Percentiles rank a stretch among this genome's conserved stretches.
These are phyloP conservation scores for Netelia inedita DNA, from an alignment of 2,888 invertebrate genomes.

Conservation along the genomic window DNA sequence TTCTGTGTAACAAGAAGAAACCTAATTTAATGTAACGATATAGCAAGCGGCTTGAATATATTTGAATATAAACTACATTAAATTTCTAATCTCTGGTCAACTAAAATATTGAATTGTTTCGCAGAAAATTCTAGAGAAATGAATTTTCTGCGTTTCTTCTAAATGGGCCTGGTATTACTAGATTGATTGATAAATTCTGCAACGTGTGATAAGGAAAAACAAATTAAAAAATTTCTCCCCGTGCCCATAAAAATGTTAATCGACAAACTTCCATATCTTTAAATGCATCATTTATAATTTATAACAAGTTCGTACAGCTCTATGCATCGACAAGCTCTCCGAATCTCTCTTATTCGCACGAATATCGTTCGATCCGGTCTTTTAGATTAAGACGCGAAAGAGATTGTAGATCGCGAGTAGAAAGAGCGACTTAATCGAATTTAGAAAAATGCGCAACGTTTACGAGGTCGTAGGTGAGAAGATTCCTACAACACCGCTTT, in stretches of 20 bases:
- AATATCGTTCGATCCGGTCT: slow-evolving; percentile 24
- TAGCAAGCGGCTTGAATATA: too few species aligned
- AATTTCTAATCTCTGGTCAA: too few species aligned
- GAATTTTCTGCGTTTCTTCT: not conserved
- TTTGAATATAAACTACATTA: too few species aligned
- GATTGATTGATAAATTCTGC: not conserved
- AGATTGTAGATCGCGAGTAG: slow-evolving; percentile 1
- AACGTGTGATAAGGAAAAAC: not conserved
- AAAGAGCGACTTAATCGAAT: not conserved
- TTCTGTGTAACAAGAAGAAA: too few species aligned
- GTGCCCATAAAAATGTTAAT: slow-evolving; percentile 6
- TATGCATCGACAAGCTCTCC: not conserved
- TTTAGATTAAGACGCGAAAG: slow-evolving; percentile 13
- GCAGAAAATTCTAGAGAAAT: too few species aligned
- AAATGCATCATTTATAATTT: not conserved
- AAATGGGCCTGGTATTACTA: not conserved
- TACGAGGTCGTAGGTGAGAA: slow-evolving; percentile 72
- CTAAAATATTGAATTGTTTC: too few species aligned
- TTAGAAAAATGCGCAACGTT: slow-evolving; percentile 5
- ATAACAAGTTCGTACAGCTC: not conserved
- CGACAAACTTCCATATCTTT: not conserved
- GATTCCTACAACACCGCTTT: slow-evolving; percentile 73
- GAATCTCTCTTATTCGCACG: slow-evolving; percentile 4
- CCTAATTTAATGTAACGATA: too few species aligned
- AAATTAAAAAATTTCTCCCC: not conserved